Evolutionary conservation across 2,113 vertebrate species (phyloP), one percentile per base, ranked within the genome.

Genomic region (Hirundichthys speculiger): DNA sequence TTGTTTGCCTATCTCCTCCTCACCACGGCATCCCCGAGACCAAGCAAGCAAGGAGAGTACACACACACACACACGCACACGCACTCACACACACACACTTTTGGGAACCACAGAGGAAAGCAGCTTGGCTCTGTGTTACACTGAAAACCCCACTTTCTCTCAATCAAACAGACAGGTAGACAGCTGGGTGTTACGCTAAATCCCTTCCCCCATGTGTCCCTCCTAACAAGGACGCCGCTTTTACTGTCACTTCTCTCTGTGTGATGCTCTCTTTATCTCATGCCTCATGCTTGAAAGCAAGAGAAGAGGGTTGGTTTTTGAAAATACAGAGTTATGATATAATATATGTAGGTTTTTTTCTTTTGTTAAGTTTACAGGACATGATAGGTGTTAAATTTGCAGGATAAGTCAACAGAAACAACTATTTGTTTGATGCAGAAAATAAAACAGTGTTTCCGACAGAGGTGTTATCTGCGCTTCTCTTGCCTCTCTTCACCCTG

Each of bases 161-260:
- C 86, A 74, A 64, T 80, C 69, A 82, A 74, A 66, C 75, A 78
- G 76, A 83, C 79, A 89, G 88, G 82, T 80, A 84, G 80, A 88
- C 73, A 80, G 75, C 78, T 71, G 73, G 76, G 73, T 85, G 85
- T 83, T 81, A 81, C 52, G 50, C 77, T 69, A 76, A 86, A 89
- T 83, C 81, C 73, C 73, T 74, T 84, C 75, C 79, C 76, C 74
- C 71, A 45, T 75, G 75, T 75, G 82, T 80, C 64, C 76, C 53
- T 9, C 52, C 61, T 67, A 67, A 79, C 58, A 64, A 69, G 80
- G 41, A 57, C 72, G 48, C 27, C 19, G 18, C 73, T 78, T 74
- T 74, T 54, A 21, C 68, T 77, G 69, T 77, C 80, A 69, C 62
- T 73, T 68, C 64, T 50, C 66, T 57, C 64, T 61, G 49, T 80